Base-by-base conservation (phyloP, 2,113 vertebrate species). In the Rhynchomys soricoides region DNA sequence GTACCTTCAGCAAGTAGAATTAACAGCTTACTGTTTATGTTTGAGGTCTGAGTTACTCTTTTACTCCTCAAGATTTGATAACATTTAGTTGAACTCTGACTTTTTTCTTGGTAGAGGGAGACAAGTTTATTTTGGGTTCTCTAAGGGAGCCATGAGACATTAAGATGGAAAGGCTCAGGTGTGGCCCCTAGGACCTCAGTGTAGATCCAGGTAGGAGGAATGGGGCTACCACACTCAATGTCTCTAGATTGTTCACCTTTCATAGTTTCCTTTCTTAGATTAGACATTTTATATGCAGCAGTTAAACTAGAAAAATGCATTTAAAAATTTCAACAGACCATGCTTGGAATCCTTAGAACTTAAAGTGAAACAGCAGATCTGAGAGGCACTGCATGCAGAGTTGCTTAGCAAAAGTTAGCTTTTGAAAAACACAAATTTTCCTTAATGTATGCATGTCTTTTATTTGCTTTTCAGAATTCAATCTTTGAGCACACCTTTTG, bases 371-470 rank as follows among this genome's bases (percentile, higher is more conserved):
- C 26, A 79, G 40, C 48, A 78, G 16, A 62, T 40, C 79, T 62
- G 55, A 62, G 55, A 59, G 22, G n/a, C 37, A 83, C 10, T 83
- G n/a, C n/a, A n/a, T 52, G 48, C 19, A 1, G 59, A 88, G 31
- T 91, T 95, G 19, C 48, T 62, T 91, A 86, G 75, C 31, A 62
- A 70, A 81, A 64, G 59, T 96, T 43, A 88, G 13, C 50, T 92
- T 68, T 73, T 78, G 40, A 34, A 26, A 90, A 92, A 37, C 75
- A 7, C n/a, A 82, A 82, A 86, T 11, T 68, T 92, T 29, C 50
- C 3, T 86, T 90, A 86, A 43, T 4, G 22, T 26, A 31, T 21
- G 4, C 31, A 5, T 66, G 40, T 68, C 29, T 95, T 96, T 79
- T 89, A 79, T 81, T 96, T 92, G 21, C 6, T 17, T 64, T 86